Evolutionary conservation across 35 echinoderm and acorn worm genomes (phyloP).

Genomic region (Lytechinus variegatus): DNA sequence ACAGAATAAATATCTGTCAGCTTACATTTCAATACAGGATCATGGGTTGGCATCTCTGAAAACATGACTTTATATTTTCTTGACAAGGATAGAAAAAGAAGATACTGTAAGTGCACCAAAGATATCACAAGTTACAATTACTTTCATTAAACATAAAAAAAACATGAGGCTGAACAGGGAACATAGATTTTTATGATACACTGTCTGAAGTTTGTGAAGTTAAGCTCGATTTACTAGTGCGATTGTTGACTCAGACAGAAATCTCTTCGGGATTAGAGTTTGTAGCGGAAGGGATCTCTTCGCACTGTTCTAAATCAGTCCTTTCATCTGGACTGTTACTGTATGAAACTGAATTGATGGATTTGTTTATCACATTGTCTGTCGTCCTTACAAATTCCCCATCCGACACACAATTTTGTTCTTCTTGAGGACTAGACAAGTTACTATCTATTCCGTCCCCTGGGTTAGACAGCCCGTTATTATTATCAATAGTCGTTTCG

Average conservation of each 20-base stretch:
- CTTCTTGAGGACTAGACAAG: constrained; percentile 24
- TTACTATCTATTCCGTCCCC: background rate
- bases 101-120: background rate
- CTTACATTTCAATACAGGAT: background rate
- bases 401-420: background rate
- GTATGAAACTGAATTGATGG: constrained; percentile 4
- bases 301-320: constrained; percentile 9
- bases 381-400: constrained; percentile 33
- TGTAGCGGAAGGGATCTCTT: constrained; percentile 22
- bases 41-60: background rate
- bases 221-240: background rate
- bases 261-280: constrained; percentile 41
- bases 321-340: constrained; percentile 28
- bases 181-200: constrained; percentile 6
- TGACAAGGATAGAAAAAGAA: background rate
- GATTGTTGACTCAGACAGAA: constrained; percentile 18
- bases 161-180: background rate
- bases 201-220: background rate
- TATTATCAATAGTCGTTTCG: constrained; percentile 22
- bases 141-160: background rate
- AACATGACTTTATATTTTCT: background rate
- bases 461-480: constrained; percentile 22
- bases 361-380: constrained; percentile 32
- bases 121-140: background rate
- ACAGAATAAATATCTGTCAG: background rate